Evolutionary conservation across 2,113 vertebrate species (phyloP).

Genomic region (Chaenogobius annularis): DNA sequence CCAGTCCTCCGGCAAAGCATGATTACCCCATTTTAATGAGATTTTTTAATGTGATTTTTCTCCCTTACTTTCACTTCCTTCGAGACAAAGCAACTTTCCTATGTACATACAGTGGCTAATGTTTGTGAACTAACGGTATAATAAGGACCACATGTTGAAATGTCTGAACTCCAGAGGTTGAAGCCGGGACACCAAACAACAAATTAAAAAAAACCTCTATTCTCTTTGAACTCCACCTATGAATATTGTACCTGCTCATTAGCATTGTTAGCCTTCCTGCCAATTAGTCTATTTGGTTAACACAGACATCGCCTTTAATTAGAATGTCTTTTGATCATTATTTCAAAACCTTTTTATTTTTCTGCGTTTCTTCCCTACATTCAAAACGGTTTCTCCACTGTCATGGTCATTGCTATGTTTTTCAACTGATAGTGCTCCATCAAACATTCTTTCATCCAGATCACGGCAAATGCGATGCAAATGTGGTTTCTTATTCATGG

Average conservation of each 20-base stretch:
- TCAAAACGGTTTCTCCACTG: background rate
- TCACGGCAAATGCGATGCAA: background rate
- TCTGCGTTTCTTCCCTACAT: background rate
- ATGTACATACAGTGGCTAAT: slow-evolving; percentile 65
- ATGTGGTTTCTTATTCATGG: no score
- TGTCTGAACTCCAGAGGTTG: slow-evolving; percentile 17
- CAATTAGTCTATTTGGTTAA: slow-evolving; percentile 9
- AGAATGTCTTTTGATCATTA: slow-evolving; percentile 8
- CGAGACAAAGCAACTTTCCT: slow-evolving; percentile 52
- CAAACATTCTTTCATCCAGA: no score
- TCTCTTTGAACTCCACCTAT: background rate
- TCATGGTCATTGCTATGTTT: background rate
- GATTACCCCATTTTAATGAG: slow-evolving; percentile 78
- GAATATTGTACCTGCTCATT: slow-evolving; percentile 14
- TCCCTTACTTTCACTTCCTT: slow-evolving; percentile 26
- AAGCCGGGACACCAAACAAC: background rate
- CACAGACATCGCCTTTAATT: background rate
- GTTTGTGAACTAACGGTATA: slow-evolving; percentile 46
- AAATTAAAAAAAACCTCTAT: background rate
- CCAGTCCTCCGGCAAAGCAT: slow-evolving; percentile 68
- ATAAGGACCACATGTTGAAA: slow-evolving; percentile 45
- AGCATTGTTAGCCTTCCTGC: slow-evolving; percentile 6
- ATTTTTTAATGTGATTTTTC: slow-evolving; percentile 71
- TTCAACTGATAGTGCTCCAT: background rate
- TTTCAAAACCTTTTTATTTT: background rate